Conservation (phyloP, 92 coral and sea anemone genomes). For the Phenganax subtilis region DNA sequence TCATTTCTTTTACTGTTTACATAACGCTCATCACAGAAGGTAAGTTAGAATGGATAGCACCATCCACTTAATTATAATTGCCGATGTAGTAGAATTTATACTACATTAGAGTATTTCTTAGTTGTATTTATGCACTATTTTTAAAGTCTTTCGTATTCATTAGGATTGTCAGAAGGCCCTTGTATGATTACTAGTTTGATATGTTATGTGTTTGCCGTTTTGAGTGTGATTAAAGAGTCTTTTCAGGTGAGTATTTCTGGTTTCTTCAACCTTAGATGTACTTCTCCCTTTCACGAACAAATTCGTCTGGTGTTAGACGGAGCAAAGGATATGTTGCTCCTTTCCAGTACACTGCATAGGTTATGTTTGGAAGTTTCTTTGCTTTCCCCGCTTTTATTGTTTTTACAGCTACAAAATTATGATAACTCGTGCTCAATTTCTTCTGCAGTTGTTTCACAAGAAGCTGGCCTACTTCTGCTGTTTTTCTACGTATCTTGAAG, state of each 20-base stretch:
- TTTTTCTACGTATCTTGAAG: neutral
- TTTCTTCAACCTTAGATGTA: no score
- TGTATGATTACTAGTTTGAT: neutral
- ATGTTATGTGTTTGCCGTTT: slow-evolving; percentile 1
- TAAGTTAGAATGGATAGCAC: neutral
- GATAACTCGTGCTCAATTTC: neutral
- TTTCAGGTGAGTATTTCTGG: slow-evolving; percentile 11
- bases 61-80: neutral
- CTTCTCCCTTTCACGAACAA: no score
- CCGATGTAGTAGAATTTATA: no score
- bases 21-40: neutral
- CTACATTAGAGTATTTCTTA: no score
- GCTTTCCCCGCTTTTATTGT: no score
- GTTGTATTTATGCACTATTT: neutral
- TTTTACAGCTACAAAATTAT: no score
- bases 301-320: no score
- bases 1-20: slow-evolving; percentile 11
- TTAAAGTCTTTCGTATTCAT: neutral
- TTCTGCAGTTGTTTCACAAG: slow-evolving; percentile 2
- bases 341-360: no score
- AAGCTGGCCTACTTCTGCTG: neutral
- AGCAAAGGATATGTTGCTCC: no score
- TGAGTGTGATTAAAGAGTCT: slow-evolving; percentile 13
- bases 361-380: no score
- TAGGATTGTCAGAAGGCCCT: neutral